Base-by-base conservation (phyloP, 2,888 invertebrate species). In the Sarcophaga carnaria region DNA sequence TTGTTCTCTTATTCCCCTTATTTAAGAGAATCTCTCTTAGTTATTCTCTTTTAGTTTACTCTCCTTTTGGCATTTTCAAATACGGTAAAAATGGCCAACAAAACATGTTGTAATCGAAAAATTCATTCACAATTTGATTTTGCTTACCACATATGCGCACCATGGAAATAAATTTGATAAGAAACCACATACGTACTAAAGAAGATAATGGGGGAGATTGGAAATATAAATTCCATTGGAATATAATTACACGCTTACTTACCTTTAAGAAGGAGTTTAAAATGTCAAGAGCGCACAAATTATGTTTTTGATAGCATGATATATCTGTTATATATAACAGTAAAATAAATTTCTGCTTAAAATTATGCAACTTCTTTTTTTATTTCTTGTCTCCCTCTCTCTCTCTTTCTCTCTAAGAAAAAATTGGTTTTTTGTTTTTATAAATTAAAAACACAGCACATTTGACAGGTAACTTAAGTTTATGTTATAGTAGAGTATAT, bases 321-420 rank as follows among this genome's bases (percentile, higher is more conserved):
- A 71, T 20, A 20, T 20, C 20, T 20, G 20, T 20, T 20, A 20
- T 20, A 20, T 72, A 8, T 47, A 77, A 20, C n/a, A 67, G 86
- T 27, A 86, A 67, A 80, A 76, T 76, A 84, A 71, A 69, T 71
- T 66, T 67, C 63, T 82, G 90, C 90, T 91, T 89, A 85, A 88
- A 85, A 91, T 91, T 91, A 91, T 91, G 91, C 91, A 91, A 91
- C 91, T 89, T 91, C 89, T 88, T 76, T 67, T 88, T 67, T 70
- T 64, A 59, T 54, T 2, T 37, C 37, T 37, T 37, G 1, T 37
- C 37, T 8, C 8, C 10, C 37, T 37, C 37, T 37, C 11, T 17
- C 17, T 70, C 14, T 25, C 22, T 70, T 14, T 37, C 25, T 37
- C 12, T 74, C 70, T 27, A 60, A 64, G 62, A 69, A 83, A 74